Evolutionary conservation across 2,797 vertebrate species (phyloP), one percentile per base, ranked within the genome.

Genomic region (Darevskia nairensis): DNA sequence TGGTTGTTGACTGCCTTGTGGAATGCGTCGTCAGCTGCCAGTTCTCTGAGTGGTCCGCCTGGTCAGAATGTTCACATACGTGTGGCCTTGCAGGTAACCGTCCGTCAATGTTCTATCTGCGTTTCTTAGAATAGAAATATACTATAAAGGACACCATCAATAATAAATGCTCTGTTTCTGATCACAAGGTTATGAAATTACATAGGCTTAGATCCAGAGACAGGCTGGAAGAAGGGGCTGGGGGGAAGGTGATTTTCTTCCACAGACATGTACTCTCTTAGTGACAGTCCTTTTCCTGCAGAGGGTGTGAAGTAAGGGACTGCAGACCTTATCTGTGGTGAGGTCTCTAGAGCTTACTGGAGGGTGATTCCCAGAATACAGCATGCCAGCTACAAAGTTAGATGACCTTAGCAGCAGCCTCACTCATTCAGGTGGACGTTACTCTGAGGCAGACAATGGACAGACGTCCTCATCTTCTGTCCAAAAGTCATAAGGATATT

Each of bases 11-110:
- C 55, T 99, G 99, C 11, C 84, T 95, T 91, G 97, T 99, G 55
- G 96, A 97, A 29, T 99, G 99, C 77, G 96, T 98, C 0, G 97
- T 99, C 92, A 98, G 98, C 96, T 99, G 99, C 92, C 95, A 96
- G 8, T 97, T 99, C 55, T 98, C 98, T 0, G 97, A 97, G 0
- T 99, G 99, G 99, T 98, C 98, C 0, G 55, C 96, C 1, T 99
- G 99, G 99, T 98, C 97, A 0, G 96, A 97, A 59, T 99, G 99
- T 90, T 98, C 98, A 11, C 98, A 97, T 85, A 97, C 97, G 7
- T 99, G 99, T 80, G 99, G 98, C 0, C 91, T 94, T 17, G 97
- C 96, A 95, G 98, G 99, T 99, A 97, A 93, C 88, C 35, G 35
- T 68, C 61, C 0, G n/a, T 29, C 25, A 2, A 13, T 15, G 1